Evolutionary conservation across 2,797 vertebrate species (phyloP).

Genomic region (Syngnathus acus): DNA sequence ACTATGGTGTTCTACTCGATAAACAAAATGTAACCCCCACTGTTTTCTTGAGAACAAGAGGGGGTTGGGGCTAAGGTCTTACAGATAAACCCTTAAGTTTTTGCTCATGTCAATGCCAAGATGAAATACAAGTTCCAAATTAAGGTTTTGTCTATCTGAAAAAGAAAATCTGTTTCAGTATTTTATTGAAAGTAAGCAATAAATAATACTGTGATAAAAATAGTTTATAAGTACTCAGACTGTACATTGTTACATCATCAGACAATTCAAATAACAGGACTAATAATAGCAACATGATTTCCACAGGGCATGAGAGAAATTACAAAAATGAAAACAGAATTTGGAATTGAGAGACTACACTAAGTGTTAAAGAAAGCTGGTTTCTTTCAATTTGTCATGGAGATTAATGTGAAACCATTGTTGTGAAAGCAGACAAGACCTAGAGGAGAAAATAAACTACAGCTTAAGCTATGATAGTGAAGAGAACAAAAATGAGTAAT

Average conservation of each 20-base stretch:
- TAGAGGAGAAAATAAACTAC: conserved; percentile 37
- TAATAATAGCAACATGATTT: conserved; percentile 77
- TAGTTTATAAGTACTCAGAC: conserved; percentile 91
- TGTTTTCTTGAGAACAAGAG: too few species aligned
- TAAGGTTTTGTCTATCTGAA: conserved; percentile 69
- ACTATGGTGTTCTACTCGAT: too few species aligned
- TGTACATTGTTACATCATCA: conserved; percentile 96
- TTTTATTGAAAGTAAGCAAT: conserved; percentile 99
- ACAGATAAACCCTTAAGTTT: not conserved
- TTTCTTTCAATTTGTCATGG: conserved; percentile 27
- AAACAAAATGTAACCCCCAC: too few species aligned
- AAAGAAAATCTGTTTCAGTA: conserved; percentile 93
- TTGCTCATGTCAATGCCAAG: too few species aligned
- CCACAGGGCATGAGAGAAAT: conserved; percentile 73
- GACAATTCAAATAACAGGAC: conserved; percentile 65
- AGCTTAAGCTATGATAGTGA: conserved; percentile 35
- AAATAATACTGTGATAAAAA: conserved; percentile 99
- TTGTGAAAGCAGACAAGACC: conserved; percentile 35
- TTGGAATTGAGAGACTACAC: conserved; percentile 38
- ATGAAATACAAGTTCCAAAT: conserved; percentile 10
- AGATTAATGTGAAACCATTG: conserved; percentile 45
- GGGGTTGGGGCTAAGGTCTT: not conserved
- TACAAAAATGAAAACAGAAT: conserved; percentile 35
- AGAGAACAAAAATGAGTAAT: conserved; percentile 46
- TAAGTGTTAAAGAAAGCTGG: conserved; percentile 28